phyloP scores from a whole-genome alignment of 2,113 vertebrate species.

The Tenrec ecaudatus region DNA sequence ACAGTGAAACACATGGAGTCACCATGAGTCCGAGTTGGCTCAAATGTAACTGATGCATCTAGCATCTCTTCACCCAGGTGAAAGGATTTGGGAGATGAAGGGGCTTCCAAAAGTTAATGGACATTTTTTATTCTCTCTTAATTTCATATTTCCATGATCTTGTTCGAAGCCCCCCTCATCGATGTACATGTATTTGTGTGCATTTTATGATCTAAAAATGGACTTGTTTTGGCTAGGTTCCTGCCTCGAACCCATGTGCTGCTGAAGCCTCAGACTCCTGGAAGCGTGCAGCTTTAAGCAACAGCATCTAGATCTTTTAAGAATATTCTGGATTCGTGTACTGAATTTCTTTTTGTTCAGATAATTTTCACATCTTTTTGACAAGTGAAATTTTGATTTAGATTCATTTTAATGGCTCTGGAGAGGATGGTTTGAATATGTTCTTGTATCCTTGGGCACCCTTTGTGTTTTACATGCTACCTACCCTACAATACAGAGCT shows the following conservation, averaged over 20 bases:
- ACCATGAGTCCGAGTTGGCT: not conserved
- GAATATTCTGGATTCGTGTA: slow-evolving; percentile 21
- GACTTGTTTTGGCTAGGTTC: slow-evolving; percentile 12
- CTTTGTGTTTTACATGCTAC: not conserved
- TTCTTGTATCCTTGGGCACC: not conserved
- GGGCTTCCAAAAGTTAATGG: too few relatives aligned
- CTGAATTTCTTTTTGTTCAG: slow-evolving; percentile 35
- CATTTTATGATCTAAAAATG: slow-evolving; percentile 35
- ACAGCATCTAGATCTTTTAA: slow-evolving; percentile 43
- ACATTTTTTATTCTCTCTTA: too few relatives aligned
- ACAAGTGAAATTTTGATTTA: slow-evolving; percentile 6
- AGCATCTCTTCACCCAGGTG: too few relatives aligned
- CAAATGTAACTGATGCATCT: not conserved
- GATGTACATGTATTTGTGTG: not conserved
- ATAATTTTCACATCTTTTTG: slow-evolving; percentile 45
- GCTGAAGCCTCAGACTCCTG: slow-evolving; percentile 33
- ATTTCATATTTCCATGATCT: too few relatives aligned
- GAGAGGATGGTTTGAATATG: not conserved
- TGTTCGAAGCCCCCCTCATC: too few relatives aligned
- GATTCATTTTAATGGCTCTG: slow-evolving; percentile 14
- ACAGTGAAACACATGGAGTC: too few relatives aligned
- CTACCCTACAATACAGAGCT: slow-evolving; percentile 19
- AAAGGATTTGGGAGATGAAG: not conserved
- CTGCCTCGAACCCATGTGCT: slow-evolving; percentile 9
- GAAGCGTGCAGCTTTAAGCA: slow-evolving; percentile 45